These are phyloP conservation scores for Lymantria monacha DNA, from an alignment of 2,888 invertebrate genomes.

Conservation along the genomic window DNA sequence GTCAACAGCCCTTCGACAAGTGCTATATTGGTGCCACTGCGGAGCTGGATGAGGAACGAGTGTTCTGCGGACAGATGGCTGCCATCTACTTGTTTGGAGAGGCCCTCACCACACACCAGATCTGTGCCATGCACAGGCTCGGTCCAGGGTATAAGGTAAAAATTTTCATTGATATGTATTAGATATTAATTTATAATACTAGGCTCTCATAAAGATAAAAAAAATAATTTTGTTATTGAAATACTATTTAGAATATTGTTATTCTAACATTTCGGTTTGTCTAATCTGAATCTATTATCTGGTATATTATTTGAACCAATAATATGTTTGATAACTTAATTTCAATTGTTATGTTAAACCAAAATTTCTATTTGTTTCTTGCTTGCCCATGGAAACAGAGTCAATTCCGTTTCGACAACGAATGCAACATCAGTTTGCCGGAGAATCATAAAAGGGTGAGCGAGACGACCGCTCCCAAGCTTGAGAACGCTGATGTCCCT, in stretches of 20 bases:
- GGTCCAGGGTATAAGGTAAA: slow-evolving; percentile 98
- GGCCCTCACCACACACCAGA: slow-evolving; percentile 97
- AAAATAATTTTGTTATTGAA: background rate
- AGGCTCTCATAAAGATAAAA: background rate
- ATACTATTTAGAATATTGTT: background rate
- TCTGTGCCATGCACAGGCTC: slow-evolving; percentile 98
- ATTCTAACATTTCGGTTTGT: background rate
- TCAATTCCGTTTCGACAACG: slow-evolving; percentile 99
- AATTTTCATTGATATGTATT: background rate
- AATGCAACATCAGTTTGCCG: slow-evolving; percentile 98
- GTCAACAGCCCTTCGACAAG: slow-evolving; percentile 96
- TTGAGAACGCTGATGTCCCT: slow-evolving; percentile 56
- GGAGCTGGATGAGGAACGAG: slow-evolving; percentile 97
- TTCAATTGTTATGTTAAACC: background rate
- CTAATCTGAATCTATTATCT: background rate
- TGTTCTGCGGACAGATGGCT: slow-evolving; percentile 99
- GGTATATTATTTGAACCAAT: background rate
- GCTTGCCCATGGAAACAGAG: slow-evolving; percentile 87
- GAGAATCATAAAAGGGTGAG: slow-evolving; percentile 99
- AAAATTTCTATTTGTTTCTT: slow-evolving; percentile 51
- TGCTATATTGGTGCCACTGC: slow-evolving; percentile 99
- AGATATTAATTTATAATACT: background rate
- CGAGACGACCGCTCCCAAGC: slow-evolving; percentile 76
- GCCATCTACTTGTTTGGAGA: slow-evolving; percentile 99
- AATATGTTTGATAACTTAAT: background rate